A percentile compares a stretch with the other conserved stretches of the same genome.
Evolutionary conservation across 2,113 vertebrate genomes (phyloP).

Genomic region (Neodontobutis hainanensis): DNA sequence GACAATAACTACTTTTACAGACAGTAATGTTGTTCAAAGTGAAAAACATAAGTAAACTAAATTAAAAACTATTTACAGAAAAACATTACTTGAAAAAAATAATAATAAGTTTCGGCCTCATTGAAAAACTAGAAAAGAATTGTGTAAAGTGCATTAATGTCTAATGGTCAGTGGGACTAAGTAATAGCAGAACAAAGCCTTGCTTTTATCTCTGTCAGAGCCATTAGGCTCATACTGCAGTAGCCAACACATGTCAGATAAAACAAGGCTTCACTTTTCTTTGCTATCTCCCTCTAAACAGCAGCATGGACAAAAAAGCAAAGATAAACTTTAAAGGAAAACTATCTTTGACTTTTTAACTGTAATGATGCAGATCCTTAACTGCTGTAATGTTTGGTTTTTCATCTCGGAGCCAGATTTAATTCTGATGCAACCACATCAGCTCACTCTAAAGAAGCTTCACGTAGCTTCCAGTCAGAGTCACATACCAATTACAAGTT

Average conservation of each 20-base stretch:
- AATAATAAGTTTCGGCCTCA: background rate
- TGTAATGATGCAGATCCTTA: conserved; percentile 41
- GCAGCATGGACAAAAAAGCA: conserved; percentile 1
- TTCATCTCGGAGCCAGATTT: conserved; percentile 53
- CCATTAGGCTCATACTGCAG: conserved; percentile 5
- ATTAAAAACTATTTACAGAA: no score
- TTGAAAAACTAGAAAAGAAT: conserved; percentile 1
- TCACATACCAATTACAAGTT: conserved; percentile 67
- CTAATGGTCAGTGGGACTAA: background rate
- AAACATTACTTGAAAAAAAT: no score
- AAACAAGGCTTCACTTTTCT: background rate
- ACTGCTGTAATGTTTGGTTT: conserved; percentile 22
- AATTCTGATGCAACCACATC: conserved; percentile 13
- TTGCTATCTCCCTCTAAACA: background rate
- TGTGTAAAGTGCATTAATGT: background rate
- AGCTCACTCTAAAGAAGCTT: conserved; percentile 14
- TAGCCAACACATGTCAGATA: background rate
- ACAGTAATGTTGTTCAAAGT: no score
- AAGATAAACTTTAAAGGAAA: conserved; percentile 18
- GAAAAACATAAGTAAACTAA: no score
- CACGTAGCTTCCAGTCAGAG: conserved; percentile 32
- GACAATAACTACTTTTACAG: no score
- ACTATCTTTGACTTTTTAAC: conserved; percentile 4
- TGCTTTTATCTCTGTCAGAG: conserved; percentile 20
- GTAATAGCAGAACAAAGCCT: conserved; percentile 9